These are phyloP conservation scores for Stenodema calcarata DNA, from an alignment of 2,888 invertebrate genomes.

Conservation along the genomic window DNA sequence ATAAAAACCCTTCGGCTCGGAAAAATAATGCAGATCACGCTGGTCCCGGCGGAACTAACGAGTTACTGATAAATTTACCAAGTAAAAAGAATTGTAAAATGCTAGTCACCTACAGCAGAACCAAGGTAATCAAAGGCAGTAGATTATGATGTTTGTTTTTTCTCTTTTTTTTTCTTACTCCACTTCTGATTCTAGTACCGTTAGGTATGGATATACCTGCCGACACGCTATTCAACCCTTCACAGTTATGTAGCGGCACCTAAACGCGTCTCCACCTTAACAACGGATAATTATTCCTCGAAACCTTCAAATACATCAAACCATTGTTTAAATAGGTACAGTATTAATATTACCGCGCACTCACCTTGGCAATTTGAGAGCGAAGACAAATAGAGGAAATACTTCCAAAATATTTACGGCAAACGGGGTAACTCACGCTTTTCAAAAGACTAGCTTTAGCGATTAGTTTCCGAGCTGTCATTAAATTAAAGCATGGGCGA, in stretches of 20 bases:
- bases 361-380: not conserved
- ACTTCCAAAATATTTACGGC: not conserved
- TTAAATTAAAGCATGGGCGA: not conserved
- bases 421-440: not conserved
- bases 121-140: not conserved
- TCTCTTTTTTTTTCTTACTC: not conserved
- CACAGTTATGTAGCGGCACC: not conserved
- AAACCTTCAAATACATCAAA: not conserved
- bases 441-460: not conserved
- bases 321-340: not conserved
- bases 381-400: not conserved
- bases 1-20: not conserved
- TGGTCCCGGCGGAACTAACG: not conserved
- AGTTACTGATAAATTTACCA: not conserved
- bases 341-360: not conserved
- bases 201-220: slow-evolving; percentile 5
- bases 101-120: not conserved
- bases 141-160: not conserved
- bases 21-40: not conserved
- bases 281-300: not conserved
- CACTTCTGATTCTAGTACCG: not conserved
- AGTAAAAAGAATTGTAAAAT: not conserved
- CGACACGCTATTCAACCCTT: not conserved
- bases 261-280: not conserved
- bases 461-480: not conserved